Conservation (phyloP, 37 sponge, comb jelly and placozoan species). For the Beroe ovata region DNA sequence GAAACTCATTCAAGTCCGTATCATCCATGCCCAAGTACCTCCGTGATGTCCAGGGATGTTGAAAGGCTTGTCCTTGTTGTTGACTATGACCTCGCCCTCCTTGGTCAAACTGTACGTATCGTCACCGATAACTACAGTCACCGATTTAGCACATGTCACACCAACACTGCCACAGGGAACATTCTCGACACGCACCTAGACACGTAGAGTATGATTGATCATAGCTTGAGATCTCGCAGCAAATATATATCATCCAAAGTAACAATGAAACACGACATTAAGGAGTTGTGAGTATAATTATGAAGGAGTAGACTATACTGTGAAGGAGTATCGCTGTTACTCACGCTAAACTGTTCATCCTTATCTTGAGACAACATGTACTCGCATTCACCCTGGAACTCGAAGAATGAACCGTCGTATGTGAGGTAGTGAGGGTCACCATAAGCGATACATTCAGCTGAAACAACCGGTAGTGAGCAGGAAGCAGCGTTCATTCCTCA, state of each 20-base stretch:
- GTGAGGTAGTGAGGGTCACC: constrained; percentile 69
- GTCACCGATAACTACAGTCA: constrained; percentile 17
- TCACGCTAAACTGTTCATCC: background rate
- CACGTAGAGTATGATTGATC: background rate
- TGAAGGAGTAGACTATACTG: background rate
- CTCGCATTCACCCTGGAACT: constrained; percentile 67
- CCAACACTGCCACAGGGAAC: constrained; percentile 65
- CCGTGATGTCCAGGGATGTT: constrained; percentile 17
- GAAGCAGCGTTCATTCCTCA: too few relatives aligned
- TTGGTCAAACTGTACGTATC: background rate
- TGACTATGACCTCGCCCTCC: background rate
- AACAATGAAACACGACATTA: background rate
- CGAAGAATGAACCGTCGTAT: constrained; percentile 57
- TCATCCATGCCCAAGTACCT: too few relatives aligned
- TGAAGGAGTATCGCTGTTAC: background rate
- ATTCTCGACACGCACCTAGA: constrained; percentile 60
- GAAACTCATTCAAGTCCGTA: too few relatives aligned
- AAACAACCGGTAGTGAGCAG: too few relatives aligned
- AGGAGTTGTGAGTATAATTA: background rate
- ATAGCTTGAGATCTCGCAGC: too few relatives aligned
- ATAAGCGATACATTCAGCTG: constrained; percentile 52
- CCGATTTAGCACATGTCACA: constrained; percentile 63
- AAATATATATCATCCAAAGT: background rate
- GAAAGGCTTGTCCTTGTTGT: constrained; percentile 1
- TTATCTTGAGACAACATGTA: constrained; percentile 29